Evolutionary conservation across 2,888 invertebrate genomes (phyloP).

Genomic region (Mythimna ferrago): DNA sequence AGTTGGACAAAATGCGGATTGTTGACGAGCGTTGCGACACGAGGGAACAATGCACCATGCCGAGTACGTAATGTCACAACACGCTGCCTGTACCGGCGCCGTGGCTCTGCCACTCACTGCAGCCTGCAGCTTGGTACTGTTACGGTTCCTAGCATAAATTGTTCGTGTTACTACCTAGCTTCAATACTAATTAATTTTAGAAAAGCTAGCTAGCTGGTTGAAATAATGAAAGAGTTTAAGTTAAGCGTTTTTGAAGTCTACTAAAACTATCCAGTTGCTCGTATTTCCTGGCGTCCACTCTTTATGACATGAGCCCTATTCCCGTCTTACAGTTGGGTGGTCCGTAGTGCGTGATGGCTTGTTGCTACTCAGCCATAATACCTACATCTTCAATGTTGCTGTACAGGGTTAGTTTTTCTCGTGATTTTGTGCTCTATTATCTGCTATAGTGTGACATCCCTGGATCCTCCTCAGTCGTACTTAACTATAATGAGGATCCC

Average conservation of each 20-base stretch:
- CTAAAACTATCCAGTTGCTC: neutral
- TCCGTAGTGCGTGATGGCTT: conserved; percentile 2
- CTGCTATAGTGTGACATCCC: neutral
- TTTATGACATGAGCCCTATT: conserved; percentile 6
- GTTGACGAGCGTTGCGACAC: conserved; percentile 33
- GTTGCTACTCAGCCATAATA: neutral
- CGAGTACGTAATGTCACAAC: conserved; percentile 42
- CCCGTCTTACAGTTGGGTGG: neutral
- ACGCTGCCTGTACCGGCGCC: conserved; percentile 26
- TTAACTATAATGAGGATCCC: conserved; percentile 5
- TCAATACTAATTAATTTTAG: conserved; percentile 27
- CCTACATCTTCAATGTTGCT: neutral
- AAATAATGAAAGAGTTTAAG: conserved; percentile 11
- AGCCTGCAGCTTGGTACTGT: conserved; percentile 9
- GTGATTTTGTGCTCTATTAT: conserved; percentile 5
- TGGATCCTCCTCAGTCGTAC: neutral
- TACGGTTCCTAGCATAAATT: conserved; percentile 9
- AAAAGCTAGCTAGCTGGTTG: neutral
- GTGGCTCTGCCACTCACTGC: neutral
- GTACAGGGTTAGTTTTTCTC: neutral
- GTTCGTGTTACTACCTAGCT: conserved; percentile 3
- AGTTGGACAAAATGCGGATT: conserved; percentile 34
- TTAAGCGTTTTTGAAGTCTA: conserved; percentile 12
- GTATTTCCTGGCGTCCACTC: conserved; percentile 3
- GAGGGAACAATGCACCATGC: conserved; percentile 51